Percentiles rank a stretch among this genome's conserved stretches.
phyloP scores from a whole-genome alignment of 1,140 invertebrate genomes.

The Drosophila azteca region DNA sequence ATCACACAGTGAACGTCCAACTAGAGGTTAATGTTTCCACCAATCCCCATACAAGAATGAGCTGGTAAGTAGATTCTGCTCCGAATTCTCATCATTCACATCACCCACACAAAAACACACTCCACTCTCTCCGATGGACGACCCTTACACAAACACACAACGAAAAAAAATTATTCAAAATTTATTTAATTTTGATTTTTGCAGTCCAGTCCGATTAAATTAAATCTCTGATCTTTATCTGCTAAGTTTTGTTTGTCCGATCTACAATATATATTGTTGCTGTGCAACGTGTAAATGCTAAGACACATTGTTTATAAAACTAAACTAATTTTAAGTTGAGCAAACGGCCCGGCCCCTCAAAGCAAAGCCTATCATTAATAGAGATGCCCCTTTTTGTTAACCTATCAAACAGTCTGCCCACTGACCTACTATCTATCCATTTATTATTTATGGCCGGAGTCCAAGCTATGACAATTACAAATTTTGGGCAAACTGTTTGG shows the following conservation, averaged over 20 bases:
- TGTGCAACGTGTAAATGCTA: conserved; percentile 71
- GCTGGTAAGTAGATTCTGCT: conserved; percentile 57
- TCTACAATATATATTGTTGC: conserved; percentile 66
- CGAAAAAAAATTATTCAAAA: not conserved
- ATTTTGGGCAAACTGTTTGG: conserved; percentile 31
- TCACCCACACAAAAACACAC: not conserved
- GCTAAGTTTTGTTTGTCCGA: conserved; percentile 77
- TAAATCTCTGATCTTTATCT: conserved; percentile 43
- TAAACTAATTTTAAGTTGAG: conserved; percentile 51
- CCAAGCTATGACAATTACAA: conserved; percentile 39
- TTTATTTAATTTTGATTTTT: conserved; percentile 42
- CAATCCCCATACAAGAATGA: conserved; percentile 30
- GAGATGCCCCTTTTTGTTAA: too few relatives aligned
- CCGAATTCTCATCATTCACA: not conserved
- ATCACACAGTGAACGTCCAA: conserved; percentile 64
- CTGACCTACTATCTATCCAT: conserved; percentile 5
- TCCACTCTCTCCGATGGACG: too few relatives aligned
- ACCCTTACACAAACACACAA: too few relatives aligned
- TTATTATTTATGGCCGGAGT: conserved; percentile 3
- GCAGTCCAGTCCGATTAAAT: conserved; percentile 70
- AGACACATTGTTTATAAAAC: conserved; percentile 64
- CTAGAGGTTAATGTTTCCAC: conserved; percentile 52
- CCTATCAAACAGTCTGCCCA: conserved; percentile 6
- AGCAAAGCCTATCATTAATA: not conserved
- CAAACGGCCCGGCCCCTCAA: conserved; percentile 4